Conservation (phyloP, 1,140 invertebrate species). For the Globodera ellingtonae region DNA sequence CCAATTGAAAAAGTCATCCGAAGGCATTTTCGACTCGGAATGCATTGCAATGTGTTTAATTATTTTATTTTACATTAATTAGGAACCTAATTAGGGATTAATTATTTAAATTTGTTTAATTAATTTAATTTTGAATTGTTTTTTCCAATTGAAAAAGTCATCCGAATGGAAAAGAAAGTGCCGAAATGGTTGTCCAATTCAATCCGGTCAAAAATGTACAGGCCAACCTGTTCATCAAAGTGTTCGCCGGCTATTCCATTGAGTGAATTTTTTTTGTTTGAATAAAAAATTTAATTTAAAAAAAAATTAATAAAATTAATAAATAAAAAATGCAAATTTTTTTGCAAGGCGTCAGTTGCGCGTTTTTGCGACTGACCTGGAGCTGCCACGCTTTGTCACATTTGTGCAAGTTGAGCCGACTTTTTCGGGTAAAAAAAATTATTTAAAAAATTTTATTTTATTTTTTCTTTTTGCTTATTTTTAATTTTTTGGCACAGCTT, state of each 20-base stretch:
- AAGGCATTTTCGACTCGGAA: constrained; percentile 54
- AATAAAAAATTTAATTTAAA: background rate
- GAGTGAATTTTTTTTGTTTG: constrained; percentile 33
- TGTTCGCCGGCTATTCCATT: constrained; percentile 40
- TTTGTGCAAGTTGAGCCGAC: constrained; percentile 28
- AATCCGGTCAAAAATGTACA: constrained; percentile 41
- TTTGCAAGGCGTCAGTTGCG: constrained; percentile 44
- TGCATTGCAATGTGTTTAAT: constrained; percentile 47
- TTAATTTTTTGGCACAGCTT: no score
- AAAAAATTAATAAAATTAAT: constrained; percentile 23
- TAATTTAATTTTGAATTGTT: background rate
- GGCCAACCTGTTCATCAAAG: constrained; percentile 49
- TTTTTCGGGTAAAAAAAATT: background rate
- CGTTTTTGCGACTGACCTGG: constrained; percentile 50
- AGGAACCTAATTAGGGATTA: background rate
- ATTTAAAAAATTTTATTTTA: background rate
- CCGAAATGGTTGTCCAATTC: constrained; percentile 39
- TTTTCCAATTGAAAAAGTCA: constrained; percentile 34
- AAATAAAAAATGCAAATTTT: constrained; percentile 9
- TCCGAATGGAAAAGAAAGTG: constrained; percentile 45
- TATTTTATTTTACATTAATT: background rate
- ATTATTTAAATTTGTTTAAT: background rate
- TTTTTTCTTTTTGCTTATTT: background rate
- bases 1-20: constrained; percentile 33
- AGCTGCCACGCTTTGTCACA: constrained; percentile 46